These are phyloP conservation scores for Tragelaphus scriptus DNA, from an alignment of 2,113 vertebrate species.

Conservation along the genomic window DNA sequence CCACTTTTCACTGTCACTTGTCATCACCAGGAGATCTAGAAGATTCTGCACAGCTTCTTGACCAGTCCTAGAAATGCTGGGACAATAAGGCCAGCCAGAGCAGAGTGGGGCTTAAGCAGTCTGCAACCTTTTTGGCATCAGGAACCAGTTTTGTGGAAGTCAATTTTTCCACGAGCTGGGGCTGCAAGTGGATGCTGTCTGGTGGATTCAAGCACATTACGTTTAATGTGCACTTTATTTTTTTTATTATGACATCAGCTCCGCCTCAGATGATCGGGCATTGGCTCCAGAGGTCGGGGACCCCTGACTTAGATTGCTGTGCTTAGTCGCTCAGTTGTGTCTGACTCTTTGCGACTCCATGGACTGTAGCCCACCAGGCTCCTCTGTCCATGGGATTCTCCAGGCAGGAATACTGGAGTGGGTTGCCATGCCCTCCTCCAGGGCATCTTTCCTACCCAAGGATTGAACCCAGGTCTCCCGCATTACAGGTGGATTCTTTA, in stretches of 20 bases:
- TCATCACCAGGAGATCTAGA: background rate
- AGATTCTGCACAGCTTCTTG: background rate
- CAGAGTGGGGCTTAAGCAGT: background rate
- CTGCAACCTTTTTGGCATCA: background rate
- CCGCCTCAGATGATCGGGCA: background rate
- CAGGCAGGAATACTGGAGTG: background rate
- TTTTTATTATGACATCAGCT: background rate
- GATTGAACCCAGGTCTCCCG: accelerated
- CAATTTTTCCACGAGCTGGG: background rate
- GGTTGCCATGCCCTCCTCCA: background rate
- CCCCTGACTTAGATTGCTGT: background rate
- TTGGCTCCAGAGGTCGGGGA: background rate
- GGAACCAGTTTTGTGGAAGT: background rate
- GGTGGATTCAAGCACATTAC: background rate
- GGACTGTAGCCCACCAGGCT: background rate
- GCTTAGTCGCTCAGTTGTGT: background rate
- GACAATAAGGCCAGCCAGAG: background rate
- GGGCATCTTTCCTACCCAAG: background rate
- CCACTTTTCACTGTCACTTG: background rate
- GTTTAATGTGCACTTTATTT: background rate
- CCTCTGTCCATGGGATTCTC: background rate
- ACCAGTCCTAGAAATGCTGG: background rate
- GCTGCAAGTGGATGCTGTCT: background rate
- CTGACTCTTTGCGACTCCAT: no score
- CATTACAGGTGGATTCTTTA: accelerated